phyloP scores from a whole-genome alignment of 1,140 invertebrate genomes.

The Drosophila triauraria region DNA sequence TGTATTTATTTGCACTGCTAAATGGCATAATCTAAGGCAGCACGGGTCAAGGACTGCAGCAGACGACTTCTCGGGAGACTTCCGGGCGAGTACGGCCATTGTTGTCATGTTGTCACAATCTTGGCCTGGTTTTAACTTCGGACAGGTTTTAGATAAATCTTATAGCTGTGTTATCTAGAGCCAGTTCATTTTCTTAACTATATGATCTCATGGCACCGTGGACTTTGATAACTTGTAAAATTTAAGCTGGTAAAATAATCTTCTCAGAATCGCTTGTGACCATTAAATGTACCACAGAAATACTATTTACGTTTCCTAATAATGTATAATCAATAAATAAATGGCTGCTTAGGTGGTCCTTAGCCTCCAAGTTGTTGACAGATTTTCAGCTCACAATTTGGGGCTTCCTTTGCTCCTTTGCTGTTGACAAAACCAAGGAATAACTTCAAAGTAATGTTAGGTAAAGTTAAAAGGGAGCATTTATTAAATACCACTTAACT shows the following conservation, averaged over 20 bases:
- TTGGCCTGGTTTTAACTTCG: not conserved
- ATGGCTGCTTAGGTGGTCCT: slow-evolving; percentile 10
- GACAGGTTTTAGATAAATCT: slow-evolving; percentile 1
- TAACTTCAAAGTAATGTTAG: slow-evolving; percentile 67
- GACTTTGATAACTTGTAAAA: not conserved
- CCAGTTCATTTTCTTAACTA: too few species aligned
- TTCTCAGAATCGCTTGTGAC: not conserved
- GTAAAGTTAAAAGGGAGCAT: slow-evolving; percentile 62
- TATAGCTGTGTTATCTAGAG: not conserved
- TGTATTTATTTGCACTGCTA: slow-evolving; percentile 80
- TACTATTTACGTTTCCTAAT: slow-evolving; percentile 37
- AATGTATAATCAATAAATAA: slow-evolving; percentile 34
- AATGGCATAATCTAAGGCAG: slow-evolving; percentile 74
- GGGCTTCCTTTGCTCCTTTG: slow-evolving; percentile 7
- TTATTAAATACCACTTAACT: slow-evolving; percentile 74
- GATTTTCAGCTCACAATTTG: slow-evolving; percentile 19
- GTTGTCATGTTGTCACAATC: slow-evolving; percentile 9
- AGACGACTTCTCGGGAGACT: slow-evolving; percentile 13
- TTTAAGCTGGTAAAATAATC: not conserved
- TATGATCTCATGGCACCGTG: not conserved
- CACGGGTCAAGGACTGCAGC: slow-evolving; percentile 48
- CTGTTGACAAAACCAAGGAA: slow-evolving; percentile 12
- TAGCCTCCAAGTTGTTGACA: slow-evolving; percentile 31
- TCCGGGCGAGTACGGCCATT: slow-evolving; percentile 13
- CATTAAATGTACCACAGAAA: not conserved